Conservation (phyloP, 1,140 invertebrate genomes). For the roundworm (Caenorhabditis elegans) region WBcel235 BX284602.5:13070501-13071000, state of each 20-base stretch:
- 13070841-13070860: background rate
- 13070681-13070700: background rate
- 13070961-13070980: background rate
- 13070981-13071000: background rate
- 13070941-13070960: background rate
- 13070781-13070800: background rate
- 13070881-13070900: slow-evolving; percentile 8
- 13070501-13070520: no score
- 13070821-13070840: slow-evolving; percentile 11
- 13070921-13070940: background rate
- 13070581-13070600: slow-evolving; percentile 93
- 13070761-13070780: slow-evolving; percentile 26
- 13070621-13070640: slow-evolving; percentile 26
- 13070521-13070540: no score
- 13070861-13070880: background rate
- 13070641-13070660: background rate
- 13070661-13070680: background rate
- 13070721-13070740: background rate
- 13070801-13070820: background rate
- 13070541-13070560: slow-evolving; percentile 79
- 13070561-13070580: slow-evolving; percentile 91
- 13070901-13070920: slow-evolving; percentile 31
- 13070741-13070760: slow-evolving; percentile 28
- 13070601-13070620: slow-evolving; percentile 87
- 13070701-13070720: background rate